Base-by-base conservation (phyloP, 2,888 invertebrate species). In the Diachrysia chrysitis region DNA sequence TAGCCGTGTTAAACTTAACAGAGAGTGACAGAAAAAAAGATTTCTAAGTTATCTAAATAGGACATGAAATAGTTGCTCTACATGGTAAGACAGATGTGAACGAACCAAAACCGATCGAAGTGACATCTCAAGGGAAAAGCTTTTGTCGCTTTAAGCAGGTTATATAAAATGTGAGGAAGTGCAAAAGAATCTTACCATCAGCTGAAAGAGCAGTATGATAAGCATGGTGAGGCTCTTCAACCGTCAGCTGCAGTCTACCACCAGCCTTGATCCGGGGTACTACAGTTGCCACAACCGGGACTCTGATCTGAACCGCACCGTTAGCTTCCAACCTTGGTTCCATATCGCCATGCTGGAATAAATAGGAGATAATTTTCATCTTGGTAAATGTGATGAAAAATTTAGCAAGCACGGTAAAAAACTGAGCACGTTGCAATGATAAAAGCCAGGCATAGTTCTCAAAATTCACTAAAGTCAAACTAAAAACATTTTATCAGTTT, bases 251-350 rank as follows among this genome's bases (percentile, higher is more conserved):
- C 58, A 95, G 91, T 56, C 95, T 91, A 0, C 96, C 96, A 14
- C 95, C 94, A 2, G 90, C 82, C 55, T 92, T 91, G 56, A 96
- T 89, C 76, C 89, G 91, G 58, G 96, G 96, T 0, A 96, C 95
- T 14, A 96, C 96, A 0, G 96, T 96, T 0, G 96, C 96, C 0
- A 96, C 96, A 6, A 96, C 96, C 0, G 96, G 96, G 2, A 96
- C 96, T 57, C 96, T 89, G 66, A 96, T 96, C 78, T 96, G 96
- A 0, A 96, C 92, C 0, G 94, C 92, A 0, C 92, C 91, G 12
- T 91, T 91, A 73, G 66, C 73, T 29, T 84, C 84, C 3, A 75
- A 54, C 4, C 71, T 73, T 3, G 83, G 58, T 58, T 73, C 79
- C 25, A 70, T 57, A 0, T 61, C 58, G 2, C 58, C 58, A 9